phyloP scores from a whole-genome alignment of 1,140 invertebrate species.

The Heterodera carotae region DNA sequence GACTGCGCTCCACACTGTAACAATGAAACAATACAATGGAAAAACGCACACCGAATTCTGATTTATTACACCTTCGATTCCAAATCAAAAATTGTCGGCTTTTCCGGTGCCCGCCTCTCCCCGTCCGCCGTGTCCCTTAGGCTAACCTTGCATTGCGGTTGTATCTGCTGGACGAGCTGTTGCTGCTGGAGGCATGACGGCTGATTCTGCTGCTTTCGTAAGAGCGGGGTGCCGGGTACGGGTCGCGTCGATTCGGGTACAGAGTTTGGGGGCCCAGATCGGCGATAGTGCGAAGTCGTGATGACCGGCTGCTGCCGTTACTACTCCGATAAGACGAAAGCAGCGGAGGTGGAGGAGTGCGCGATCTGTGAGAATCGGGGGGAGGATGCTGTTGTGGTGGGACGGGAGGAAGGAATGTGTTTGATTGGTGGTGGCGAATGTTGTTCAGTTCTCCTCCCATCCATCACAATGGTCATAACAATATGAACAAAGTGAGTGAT shows the following conservation, averaged over 20 bases:
- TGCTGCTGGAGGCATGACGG: background rate
- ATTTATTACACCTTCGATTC: background rate
- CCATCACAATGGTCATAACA: background rate
- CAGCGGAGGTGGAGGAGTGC: constrained; percentile 2
- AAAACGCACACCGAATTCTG: background rate
- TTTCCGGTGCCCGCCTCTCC: background rate
- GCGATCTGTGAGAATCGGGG: constrained; percentile 19
- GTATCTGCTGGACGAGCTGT: background rate
- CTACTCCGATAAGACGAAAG: constrained; percentile 4
- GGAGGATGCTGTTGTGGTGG: constrained; percentile 2
- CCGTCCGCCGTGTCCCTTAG: background rate
- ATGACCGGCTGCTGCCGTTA: constrained; percentile 4
- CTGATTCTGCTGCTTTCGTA: constrained; percentile 11
- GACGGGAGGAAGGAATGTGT: constrained; percentile 2
- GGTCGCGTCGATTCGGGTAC: constrained; percentile 19
- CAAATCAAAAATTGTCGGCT: background rate
- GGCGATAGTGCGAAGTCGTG: background rate
- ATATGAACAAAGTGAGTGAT: background rate
- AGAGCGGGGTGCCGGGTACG: constrained; percentile 12
- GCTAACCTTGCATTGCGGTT: background rate
- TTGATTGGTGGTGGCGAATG: constrained; percentile 8
- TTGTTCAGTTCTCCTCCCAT: background rate
- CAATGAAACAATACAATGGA: background rate
- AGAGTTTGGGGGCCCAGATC: constrained; percentile 24
- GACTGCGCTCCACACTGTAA: background rate